These are phyloP conservation scores for Synanthedon tipuliformis DNA, from an alignment of 2,888 invertebrate genomes.

Conservation along the genomic window DNA sequence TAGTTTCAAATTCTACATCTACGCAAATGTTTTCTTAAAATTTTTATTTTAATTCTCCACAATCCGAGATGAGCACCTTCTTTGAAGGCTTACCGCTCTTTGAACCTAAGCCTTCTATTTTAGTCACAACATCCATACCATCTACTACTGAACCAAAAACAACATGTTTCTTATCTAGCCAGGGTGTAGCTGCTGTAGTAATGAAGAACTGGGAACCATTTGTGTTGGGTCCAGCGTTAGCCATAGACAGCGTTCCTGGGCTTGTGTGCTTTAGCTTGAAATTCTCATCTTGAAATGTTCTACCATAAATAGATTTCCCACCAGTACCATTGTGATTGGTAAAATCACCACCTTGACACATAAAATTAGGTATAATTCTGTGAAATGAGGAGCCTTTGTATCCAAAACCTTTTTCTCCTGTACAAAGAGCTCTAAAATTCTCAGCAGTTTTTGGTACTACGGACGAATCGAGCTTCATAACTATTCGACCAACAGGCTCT, in stretches of 20 bases:
- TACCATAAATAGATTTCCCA: conserved; percentile 97
- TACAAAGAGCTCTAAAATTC: conserved; percentile 94
- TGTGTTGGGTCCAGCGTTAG: conserved; percentile 94
- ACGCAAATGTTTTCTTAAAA: background rate
- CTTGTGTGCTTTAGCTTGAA: conserved; percentile 92
- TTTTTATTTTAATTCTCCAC: conserved; percentile 78
- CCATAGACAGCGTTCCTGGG: conserved; percentile 93
- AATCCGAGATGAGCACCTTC: conserved; percentile 83
- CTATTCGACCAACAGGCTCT: conserved; percentile 82
- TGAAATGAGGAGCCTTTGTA: conserved; percentile 94
- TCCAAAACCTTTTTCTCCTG: conserved; percentile 73
- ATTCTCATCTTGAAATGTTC: conserved; percentile 94
- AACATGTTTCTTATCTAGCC: conserved; percentile 95
- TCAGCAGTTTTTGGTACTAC: conserved; percentile 94
- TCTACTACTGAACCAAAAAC: conserved; percentile 93
- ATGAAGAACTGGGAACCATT: conserved; percentile 99
- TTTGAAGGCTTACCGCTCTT: conserved; percentile 87
- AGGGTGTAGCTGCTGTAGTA: conserved; percentile 90
- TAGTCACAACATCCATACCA: conserved; percentile 91
- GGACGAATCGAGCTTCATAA: conserved; percentile 88
- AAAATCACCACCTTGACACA: conserved; percentile 97
- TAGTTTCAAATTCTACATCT: background rate
- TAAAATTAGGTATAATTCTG: conserved; percentile 91
- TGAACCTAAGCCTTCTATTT: conserved; percentile 84
- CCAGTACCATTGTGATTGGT: conserved; percentile 93